These are phyloP conservation scores for Linyphia triangularis DNA, from an alignment of 2,888 invertebrate species.

Conservation along the genomic window DNA sequence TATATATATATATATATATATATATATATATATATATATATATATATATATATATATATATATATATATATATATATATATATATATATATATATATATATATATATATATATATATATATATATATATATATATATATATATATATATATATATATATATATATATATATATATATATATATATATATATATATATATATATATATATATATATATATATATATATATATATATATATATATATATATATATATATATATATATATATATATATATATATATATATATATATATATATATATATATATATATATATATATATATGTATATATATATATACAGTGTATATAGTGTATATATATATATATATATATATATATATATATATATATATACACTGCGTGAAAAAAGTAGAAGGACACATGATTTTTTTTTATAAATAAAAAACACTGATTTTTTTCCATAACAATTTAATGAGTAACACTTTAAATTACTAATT, in stretches of 20 bases:
- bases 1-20: conserved; percentile 19
- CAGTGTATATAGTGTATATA: too few species aligned
- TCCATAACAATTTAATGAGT: too few species aligned
- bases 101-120: conserved; percentile 19
- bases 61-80: conserved; percentile 16
- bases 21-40: conserved; percentile 19
- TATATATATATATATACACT: too few species aligned
- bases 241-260: not conserved
- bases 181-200: not conserved
- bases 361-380: too few species aligned
- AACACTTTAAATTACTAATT: too few species aligned
- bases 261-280: not conserved
- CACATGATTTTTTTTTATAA: too few species aligned
- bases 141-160: conserved; percentile 19
- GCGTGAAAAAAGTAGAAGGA: too few species aligned
- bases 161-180: conserved; percentile 12
- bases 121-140: conserved; percentile 22
- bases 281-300: not conserved
- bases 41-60: conserved; percentile 19
- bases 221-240: not conserved
- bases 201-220: not conserved
- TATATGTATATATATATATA: not conserved
- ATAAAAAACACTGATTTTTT: too few species aligned
- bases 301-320: not conserved
- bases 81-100: conserved; percentile 19